Percentiles rank a stretch among this genome's conserved stretches.
These are phyloP conservation scores for Phymastichus coffea DNA, from an alignment of 1,140 invertebrate genomes.

Conservation along the genomic window DNA sequence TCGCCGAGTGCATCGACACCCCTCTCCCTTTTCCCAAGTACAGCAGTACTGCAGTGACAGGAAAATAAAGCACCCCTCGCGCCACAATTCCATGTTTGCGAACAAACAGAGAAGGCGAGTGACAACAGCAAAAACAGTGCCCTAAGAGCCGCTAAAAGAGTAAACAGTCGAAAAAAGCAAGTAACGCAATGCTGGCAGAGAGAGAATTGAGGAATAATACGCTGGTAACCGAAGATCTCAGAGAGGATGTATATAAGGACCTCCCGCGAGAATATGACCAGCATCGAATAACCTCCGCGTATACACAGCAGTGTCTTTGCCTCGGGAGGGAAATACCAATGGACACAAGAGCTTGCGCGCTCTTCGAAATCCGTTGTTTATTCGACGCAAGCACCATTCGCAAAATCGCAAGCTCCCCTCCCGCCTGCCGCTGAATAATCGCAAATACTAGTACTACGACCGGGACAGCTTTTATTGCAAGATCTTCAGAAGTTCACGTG, in stretches of 20 bases:
- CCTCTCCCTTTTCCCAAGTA: too few species aligned
- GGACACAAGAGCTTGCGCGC: too few species aligned
- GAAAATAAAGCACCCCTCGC: slow-evolving; percentile 23
- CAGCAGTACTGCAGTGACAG: too few species aligned
- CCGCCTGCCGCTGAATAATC: not conserved
- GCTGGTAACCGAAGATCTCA: slow-evolving; percentile 26
- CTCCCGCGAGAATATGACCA: slow-evolving; percentile 27
- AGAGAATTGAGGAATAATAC: slow-evolving; percentile 13
- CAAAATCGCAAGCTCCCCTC: slow-evolving; percentile 28
- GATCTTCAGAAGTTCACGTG: too few species aligned
- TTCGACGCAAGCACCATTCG: slow-evolving; percentile 10
- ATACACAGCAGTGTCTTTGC: not conserved
- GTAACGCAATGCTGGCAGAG: slow-evolving; percentile 16
- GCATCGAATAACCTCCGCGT: slow-evolving; percentile 22
- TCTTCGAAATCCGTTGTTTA: slow-evolving; percentile 15
- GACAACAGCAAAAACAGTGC: slow-evolving; percentile 16
- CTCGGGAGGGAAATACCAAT: too few species aligned
- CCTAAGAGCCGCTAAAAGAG: slow-evolving; percentile 20
- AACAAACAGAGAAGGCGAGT: slow-evolving; percentile 27
- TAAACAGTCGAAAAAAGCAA: slow-evolving; percentile 15
- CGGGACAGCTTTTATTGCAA: too few species aligned
- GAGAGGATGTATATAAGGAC: slow-evolving; percentile 26
- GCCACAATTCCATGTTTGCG: slow-evolving; percentile 26
- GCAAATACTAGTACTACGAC: too few species aligned
- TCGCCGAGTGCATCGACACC: slow-evolving; percentile 11